Evolutionary conservation across 2,888 invertebrate species (phyloP).

Genomic region (Plebejus melissa): DNA sequence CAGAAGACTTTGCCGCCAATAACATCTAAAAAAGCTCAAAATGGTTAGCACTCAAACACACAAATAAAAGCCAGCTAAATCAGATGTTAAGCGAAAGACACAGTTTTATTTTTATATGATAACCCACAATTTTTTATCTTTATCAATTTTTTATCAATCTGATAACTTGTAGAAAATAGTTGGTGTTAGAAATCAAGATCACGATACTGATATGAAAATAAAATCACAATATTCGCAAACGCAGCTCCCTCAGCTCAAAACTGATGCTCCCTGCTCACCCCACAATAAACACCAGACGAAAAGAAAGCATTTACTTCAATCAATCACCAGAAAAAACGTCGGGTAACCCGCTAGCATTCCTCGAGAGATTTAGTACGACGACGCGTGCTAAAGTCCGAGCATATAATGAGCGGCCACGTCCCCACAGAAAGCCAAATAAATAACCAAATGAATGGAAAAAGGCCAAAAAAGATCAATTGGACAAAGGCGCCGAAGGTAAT

Average conservation of each 20-base stretch:
- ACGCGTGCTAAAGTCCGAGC: constrained; percentile 67
- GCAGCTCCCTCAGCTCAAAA: background rate
- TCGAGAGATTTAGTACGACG: constrained; percentile 68
- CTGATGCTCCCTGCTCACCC: constrained; percentile 35
- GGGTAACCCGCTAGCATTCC: constrained; percentile 78
- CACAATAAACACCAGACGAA: constrained; percentile 46
- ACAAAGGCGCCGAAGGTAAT: constrained; percentile 77
- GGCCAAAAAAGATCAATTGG: constrained; percentile 75
- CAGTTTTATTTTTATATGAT: no score
- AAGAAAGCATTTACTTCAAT: constrained; percentile 73
- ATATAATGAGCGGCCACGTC: constrained; percentile 70
- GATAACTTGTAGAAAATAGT: no score
- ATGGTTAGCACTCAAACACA: no score
- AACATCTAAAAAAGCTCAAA: no score
- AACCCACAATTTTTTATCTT: no score
- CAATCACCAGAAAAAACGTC: constrained; percentile 74
- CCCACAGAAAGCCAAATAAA: constrained; percentile 73
- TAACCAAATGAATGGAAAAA: constrained; percentile 79
- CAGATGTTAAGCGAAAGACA: no score
- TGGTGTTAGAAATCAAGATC: no score
- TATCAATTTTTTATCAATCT: no score
- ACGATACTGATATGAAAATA: background rate
- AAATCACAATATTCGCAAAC: background rate
- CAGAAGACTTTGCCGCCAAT: no score
- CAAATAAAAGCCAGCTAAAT: no score